Conservation (phyloP, 2,888 invertebrate genomes). For the Watsonalla cultraria region DNA sequence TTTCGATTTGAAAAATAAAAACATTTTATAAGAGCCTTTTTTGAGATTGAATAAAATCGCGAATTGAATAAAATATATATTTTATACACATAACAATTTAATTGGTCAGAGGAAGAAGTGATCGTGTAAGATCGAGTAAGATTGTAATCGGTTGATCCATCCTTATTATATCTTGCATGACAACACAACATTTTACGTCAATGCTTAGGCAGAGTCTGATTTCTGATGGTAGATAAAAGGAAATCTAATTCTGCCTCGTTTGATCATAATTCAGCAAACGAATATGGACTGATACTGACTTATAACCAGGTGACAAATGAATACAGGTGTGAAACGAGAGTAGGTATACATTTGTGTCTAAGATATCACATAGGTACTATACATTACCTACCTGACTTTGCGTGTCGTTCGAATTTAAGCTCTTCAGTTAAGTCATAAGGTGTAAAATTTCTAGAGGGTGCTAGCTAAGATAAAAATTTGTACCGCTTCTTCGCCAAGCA, state of each 20-base stretch:
- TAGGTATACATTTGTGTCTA: not conserved
- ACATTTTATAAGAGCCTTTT: too few relatives aligned
- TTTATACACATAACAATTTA: too few relatives aligned
- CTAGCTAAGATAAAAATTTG: slow-evolving; percentile 34
- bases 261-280: too few relatives aligned
- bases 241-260: not conserved
- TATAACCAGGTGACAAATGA: slow-evolving; percentile 10
- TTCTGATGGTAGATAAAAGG: too few relatives aligned
- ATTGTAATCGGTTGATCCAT: too few relatives aligned
- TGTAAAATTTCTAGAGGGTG: slow-evolving; percentile 9
- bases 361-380: slow-evolving; percentile 2
- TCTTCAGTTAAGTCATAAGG: slow-evolving; percentile 14
- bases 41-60: too few relatives aligned
- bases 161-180: too few relatives aligned
- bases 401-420: slow-evolving; percentile 10
- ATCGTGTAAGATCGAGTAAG: too few relatives aligned
- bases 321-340: slow-evolving; percentile 4
- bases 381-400: not conserved
- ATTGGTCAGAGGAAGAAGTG: too few relatives aligned
- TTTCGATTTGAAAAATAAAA: too few relatives aligned
- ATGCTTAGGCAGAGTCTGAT: not conserved
- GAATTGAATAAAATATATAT: too few relatives aligned
- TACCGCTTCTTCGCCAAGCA: slow-evolving; percentile 23
- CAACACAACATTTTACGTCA: not conserved
- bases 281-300: too few relatives aligned